A percentile compares a stretch with the other conserved stretches of the same genome.
These are phyloP conservation scores for Microctenopoma stevenorrisi DNA, from an alignment of 2,797 vertebrate genomes.

Conservation along the genomic window DNA sequence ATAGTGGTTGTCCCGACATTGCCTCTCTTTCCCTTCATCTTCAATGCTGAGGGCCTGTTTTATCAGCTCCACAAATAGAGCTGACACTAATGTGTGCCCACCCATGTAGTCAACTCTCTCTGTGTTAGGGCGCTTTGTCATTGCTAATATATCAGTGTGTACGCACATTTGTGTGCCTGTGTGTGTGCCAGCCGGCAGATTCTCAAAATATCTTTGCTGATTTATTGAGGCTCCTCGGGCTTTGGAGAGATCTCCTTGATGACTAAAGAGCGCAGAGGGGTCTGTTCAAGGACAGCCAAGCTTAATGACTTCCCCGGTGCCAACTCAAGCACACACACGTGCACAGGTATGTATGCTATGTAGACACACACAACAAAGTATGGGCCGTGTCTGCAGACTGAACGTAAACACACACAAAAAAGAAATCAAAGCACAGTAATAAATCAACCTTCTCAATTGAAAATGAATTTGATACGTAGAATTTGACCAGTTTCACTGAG, in stretches of 20 bases:
- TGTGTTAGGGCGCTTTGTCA: slow-evolving; percentile 45
- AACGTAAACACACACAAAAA: slow-evolving; percentile 4
- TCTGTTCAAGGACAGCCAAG: slow-evolving; percentile 65
- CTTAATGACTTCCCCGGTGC: slow-evolving; percentile 62
- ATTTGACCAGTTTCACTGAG: slow-evolving; percentile 24
- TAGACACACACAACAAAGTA: slow-evolving; percentile 22
- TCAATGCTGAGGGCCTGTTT: slow-evolving; percentile 62
- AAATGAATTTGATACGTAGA: slow-evolving; percentile 6
- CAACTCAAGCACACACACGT: slow-evolving; percentile 48
- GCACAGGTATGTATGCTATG: slow-evolving; percentile 29
- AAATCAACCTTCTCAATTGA: background rate
- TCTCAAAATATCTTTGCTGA: slow-evolving; percentile 73
- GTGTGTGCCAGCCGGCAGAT: slow-evolving; percentile 69
- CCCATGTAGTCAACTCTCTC: slow-evolving; percentile 73
- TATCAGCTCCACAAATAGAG: slow-evolving; percentile 65
- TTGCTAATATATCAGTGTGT: slow-evolving; percentile 28
- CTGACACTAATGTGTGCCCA: slow-evolving; percentile 81
- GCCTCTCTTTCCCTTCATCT: slow-evolving; percentile 65
- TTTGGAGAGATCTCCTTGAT: slow-evolving; percentile 68
- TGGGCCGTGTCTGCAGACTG: slow-evolving; percentile 15
- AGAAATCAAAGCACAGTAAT: slow-evolving; percentile 18
- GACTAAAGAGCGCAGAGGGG: slow-evolving; percentile 60
- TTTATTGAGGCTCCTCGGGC: slow-evolving; percentile 72
- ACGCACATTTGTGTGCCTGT: slow-evolving; percentile 34
- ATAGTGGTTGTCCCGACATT: slow-evolving; percentile 68